Evolutionary conservation across 2,888 invertebrate genomes (phyloP).

Genomic region (Limnephilus marmoratus): DNA sequence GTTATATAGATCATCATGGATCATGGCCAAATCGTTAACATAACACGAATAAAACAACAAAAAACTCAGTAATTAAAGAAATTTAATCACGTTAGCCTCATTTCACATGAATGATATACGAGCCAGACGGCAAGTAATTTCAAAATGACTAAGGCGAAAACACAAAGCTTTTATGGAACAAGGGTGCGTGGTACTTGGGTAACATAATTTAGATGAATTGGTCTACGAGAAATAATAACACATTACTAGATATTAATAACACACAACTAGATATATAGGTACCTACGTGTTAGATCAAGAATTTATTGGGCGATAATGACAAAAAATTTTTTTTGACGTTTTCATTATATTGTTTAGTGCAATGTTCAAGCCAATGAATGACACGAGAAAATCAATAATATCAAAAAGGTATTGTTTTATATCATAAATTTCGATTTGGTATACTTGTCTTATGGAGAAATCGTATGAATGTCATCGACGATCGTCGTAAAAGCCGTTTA

Average conservation of each 20-base stretch:
- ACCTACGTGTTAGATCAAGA: not conserved
- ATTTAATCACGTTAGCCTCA: not conserved
- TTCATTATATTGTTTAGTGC: not conserved
- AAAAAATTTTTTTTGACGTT: not conserved
- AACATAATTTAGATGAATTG: not conserved
- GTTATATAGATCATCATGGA: not conserved
- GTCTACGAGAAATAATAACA: not conserved
- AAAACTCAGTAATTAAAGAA: not conserved
- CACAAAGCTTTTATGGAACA: not conserved
- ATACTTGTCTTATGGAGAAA: too few relatives aligned
- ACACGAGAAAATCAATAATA: too few relatives aligned
- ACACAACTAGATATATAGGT: too few relatives aligned
- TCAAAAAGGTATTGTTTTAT: too few relatives aligned
- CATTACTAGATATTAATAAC: not conserved
- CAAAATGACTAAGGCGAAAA: not conserved
- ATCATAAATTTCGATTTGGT: too few relatives aligned
- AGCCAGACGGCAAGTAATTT: not conserved
- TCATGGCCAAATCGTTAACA: not conserved
- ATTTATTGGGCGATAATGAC: not conserved
- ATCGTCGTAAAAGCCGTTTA: too few relatives aligned
- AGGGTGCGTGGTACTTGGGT: not conserved
- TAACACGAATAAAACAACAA: not conserved
- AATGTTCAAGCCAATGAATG: too few relatives aligned
- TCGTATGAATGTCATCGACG: too few relatives aligned
- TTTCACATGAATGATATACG: not conserved